phyloP scores from a whole-genome alignment of 2,888 invertebrate genomes.

The Ectemnius cavifrons region DNA sequence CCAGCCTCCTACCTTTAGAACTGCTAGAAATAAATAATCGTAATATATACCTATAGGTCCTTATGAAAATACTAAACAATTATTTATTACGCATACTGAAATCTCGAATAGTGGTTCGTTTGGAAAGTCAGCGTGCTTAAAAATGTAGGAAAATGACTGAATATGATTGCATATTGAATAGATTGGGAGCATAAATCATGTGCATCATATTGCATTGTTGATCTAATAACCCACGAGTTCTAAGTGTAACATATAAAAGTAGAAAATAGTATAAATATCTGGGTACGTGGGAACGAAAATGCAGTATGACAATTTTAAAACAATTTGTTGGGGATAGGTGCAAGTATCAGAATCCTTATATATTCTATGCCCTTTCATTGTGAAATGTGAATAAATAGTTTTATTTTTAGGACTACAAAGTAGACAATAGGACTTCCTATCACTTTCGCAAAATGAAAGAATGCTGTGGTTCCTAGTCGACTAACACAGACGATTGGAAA shows the following conservation, averaged over 20 bases:
- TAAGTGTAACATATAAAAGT: constrained; percentile 50
- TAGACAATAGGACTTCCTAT: constrained; percentile 31
- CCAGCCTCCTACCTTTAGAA: background rate
- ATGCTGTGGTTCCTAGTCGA: constrained; percentile 37
- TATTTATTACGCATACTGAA: constrained; percentile 1
- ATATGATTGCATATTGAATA: too few species aligned
- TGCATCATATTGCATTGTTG: too few species aligned
- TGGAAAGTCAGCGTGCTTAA: too few species aligned
- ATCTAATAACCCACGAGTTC: background rate
- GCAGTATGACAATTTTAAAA: constrained; percentile 20
- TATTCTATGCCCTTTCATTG: constrained; percentile 25
- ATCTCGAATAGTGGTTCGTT: too few species aligned
- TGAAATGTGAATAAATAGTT: constrained; percentile 53
- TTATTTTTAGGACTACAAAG: constrained; percentile 43
- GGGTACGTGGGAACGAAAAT: constrained; percentile 25
- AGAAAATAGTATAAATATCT: constrained; percentile 42
- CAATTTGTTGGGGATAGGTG: constrained; percentile 35
- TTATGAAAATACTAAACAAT: background rate
- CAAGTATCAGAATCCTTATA: constrained; percentile 25
- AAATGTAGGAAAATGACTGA: too few species aligned
- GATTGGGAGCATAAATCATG: too few species aligned
- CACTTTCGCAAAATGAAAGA: constrained; percentile 32
- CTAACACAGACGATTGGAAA: constrained; percentile 28
- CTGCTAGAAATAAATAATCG: background rate
- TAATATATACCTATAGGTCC: background rate